phyloP scores from a whole-genome alignment of 2,797 vertebrate genomes.

The Neosilurus hyrtlii region DNA sequence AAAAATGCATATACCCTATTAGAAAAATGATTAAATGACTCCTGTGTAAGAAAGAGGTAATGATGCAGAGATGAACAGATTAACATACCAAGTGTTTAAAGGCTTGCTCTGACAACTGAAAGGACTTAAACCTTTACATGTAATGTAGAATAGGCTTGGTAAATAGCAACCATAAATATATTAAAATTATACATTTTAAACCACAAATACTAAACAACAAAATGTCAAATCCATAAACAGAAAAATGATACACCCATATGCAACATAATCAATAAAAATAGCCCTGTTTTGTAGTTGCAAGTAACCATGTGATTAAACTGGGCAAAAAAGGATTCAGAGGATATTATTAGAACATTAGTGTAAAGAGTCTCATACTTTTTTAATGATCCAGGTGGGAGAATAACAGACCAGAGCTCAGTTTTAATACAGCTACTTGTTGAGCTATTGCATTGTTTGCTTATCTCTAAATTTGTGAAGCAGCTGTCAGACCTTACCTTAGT shows the following conservation, averaged over 20 bases:
- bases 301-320: background rate
- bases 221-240: background rate
- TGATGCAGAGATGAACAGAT: background rate
- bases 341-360: background rate
- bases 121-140: background rate
- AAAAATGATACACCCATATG: background rate
- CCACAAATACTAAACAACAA: background rate
- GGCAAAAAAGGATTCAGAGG: background rate
- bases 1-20: too few relatives aligned
- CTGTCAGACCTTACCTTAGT: background rate
- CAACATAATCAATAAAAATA: background rate
- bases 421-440: background rate
- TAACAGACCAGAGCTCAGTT: background rate
- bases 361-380: background rate
- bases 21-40: background rate
- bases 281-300: background rate
- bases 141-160: background rate
- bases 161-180: background rate
- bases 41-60: background rate
- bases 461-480: background rate
- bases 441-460: too few relatives aligned
- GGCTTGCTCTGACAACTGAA: background rate
- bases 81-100: background rate
- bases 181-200: background rate
- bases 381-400: background rate